Base-by-base conservation (phyloP, 2,797 vertebrate species). In the Acropternis orthonyx region DNA sequence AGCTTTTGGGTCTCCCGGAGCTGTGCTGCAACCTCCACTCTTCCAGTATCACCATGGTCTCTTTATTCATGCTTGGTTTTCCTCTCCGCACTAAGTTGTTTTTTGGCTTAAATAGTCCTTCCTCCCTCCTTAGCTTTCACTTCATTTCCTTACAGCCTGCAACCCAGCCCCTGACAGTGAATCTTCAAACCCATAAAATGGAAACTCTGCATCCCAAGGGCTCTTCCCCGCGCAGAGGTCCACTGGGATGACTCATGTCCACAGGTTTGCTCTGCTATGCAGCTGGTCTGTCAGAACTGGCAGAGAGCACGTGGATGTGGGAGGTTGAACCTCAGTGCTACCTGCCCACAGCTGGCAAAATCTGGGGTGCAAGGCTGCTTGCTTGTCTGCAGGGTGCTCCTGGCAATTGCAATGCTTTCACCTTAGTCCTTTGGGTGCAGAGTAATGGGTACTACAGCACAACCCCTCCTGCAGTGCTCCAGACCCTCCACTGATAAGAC, bases 301-400 rank as follows among this genome's bases (percentile, higher is more conserved):
- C 37, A 30, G 36, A n/a, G n/a, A 34, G 26, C 30, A 28, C 1
- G 1, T 0, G 1, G 59, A 2, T 55, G 52, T 0, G 0, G 46
- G 18, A 73, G 34, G 19, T 32, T 32, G 43, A 63, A 32, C 54
- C 22, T 36, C 5, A 1, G 51, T 3, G 8, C 6, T 10, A 15
- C 12, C 36, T 34, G 65, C 43, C 54, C 55, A 3, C 28, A 27
- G 62, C n/a, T 49, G 55, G 14, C 14, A 36, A 55, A 73, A 51
- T 12, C 4, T 24, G 28, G 34, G 41, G 13, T 22, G 28, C 8
- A 5, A 51, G 27, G 21, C 39, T 76, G 19, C 43, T 23, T 13
- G 30, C 26, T 68, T 1, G 1, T 34, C 46, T 36, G 8, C 17
- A 43, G 4, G 28, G 1, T 7, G 2, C 27, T 76, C 55, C 55